Conservation (phyloP, 2,113 vertebrate species). For the Chlorodrepanis virens region DNA sequence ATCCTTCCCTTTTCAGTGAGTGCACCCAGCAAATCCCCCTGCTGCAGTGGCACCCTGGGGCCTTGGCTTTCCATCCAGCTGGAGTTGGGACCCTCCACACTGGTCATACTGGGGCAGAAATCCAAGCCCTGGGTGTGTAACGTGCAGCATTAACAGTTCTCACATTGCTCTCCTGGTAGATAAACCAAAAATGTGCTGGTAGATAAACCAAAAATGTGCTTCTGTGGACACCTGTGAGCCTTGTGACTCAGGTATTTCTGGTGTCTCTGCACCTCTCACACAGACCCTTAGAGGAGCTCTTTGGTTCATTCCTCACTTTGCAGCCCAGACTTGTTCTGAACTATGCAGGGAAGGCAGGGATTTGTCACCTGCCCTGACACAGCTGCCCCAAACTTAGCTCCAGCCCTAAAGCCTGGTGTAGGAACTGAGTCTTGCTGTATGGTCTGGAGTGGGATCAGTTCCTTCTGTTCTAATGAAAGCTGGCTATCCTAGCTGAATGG, state of each 20-base stretch:
- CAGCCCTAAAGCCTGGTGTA: too few relatives aligned
- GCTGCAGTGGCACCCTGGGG: not conserved
- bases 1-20: fast-evolving
- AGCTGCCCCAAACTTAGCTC: not conserved
- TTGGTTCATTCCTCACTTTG: not conserved
- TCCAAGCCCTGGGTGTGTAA: not conserved
- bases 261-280: not conserved
- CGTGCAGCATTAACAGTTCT: not conserved
- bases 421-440: not conserved
- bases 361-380: not conserved
- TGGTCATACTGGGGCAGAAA: not conserved
- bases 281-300: not conserved
- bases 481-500: not conserved
- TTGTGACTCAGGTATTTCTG: not conserved
- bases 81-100: fast-evolving
- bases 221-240: not conserved
- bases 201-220: not conserved
- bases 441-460: not conserved
- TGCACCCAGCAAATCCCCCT: not conserved
- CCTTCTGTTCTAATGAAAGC: not conserved
- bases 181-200: not conserved
- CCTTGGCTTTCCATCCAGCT: not conserved
- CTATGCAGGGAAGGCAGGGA: fast-evolving
- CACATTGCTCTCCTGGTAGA: not conserved
- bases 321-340: not conserved